These are phyloP conservation scores for Chascanopsetta lugubris DNA, from an alignment of 2,113 vertebrate species.

Conservation along the genomic window DNA sequence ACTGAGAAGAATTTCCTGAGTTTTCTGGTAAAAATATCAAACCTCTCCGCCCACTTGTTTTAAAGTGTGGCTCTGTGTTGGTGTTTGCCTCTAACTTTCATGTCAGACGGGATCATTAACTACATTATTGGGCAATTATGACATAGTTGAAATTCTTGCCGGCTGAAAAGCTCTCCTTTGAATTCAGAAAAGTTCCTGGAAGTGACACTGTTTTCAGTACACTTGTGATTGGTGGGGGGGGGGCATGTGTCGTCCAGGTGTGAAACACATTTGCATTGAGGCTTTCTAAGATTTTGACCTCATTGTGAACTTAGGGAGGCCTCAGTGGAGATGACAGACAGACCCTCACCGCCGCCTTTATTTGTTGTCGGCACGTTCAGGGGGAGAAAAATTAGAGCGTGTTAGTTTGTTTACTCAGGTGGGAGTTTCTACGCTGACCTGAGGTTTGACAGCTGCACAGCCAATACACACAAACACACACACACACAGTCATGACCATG, in stretches of 20 bases:
- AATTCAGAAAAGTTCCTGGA: not conserved
- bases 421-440: not conserved
- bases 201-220: not conserved
- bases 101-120: not conserved
- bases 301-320: constrained; percentile 1
- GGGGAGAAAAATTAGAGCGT: not conserved
- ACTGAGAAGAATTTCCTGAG: not conserved
- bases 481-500: not conserved
- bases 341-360: not conserved
- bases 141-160: too few species aligned
- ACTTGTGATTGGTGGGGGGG: not conserved
- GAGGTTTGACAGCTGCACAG: not conserved
- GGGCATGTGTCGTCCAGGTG: constrained; percentile 22
- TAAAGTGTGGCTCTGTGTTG: not conserved
- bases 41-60: not conserved
- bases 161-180: too few species aligned
- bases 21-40: not conserved
- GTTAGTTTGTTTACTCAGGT: constrained; percentile 5
- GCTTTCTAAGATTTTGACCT: not conserved
- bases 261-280: not conserved
- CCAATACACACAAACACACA: not conserved
- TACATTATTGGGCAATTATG: not conserved
- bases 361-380: not conserved
- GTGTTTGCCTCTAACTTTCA: not conserved
- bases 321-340: not conserved